Percentiles rank a stretch among this genome's conserved stretches.
Evolutionary conservation across 2,888 invertebrate species (phyloP).

Genomic region (Drosophila putrida): DNA sequence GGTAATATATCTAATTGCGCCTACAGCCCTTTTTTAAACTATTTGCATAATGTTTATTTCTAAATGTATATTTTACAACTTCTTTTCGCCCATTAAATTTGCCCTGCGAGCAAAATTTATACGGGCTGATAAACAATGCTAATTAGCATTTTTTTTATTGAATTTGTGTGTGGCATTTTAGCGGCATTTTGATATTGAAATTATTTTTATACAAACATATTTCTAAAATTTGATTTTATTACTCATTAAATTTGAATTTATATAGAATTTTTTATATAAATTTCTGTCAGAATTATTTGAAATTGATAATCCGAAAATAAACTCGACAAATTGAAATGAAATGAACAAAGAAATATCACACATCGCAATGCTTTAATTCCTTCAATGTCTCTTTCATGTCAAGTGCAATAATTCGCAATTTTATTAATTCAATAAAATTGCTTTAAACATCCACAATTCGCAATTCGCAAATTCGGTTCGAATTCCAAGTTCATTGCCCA

Average conservation of each 20-base stretch:
- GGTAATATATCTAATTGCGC: slow-evolving; percentile 17
- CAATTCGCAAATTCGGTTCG: slow-evolving; percentile 20
- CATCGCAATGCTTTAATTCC: neutral
- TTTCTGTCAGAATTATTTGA: neutral
- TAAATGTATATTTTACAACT: slow-evolving; percentile 28
- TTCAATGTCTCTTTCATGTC: slow-evolving; percentile 28
- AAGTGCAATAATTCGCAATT: slow-evolving; percentile 45
- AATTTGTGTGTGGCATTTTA: neutral
- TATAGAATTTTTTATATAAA: neutral
- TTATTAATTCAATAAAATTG: slow-evolving; percentile 59
- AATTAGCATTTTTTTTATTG: neutral
- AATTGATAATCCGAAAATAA: neutral
- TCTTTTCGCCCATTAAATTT: slow-evolving; percentile 15
- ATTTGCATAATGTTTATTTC: slow-evolving; percentile 57
- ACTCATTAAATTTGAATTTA: no score
- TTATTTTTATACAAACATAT: no score
- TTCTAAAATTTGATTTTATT: no score
- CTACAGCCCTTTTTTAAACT: slow-evolving; percentile 46
- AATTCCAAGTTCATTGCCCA: slow-evolving; percentile 76
- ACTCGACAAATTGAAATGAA: neutral
- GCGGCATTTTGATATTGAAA: neutral
- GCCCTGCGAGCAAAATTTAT: slow-evolving; percentile 33
- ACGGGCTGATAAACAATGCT: slow-evolving; percentile 15
- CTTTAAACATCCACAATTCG: slow-evolving; percentile 35
- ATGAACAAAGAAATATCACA: slow-evolving; percentile 3